A percentile compares a stretch with the other conserved stretches of the same genome.
These are phyloP conservation scores for Sialia sialis DNA, from an alignment of 2,113 vertebrate genomes.

Conservation along the genomic window DNA sequence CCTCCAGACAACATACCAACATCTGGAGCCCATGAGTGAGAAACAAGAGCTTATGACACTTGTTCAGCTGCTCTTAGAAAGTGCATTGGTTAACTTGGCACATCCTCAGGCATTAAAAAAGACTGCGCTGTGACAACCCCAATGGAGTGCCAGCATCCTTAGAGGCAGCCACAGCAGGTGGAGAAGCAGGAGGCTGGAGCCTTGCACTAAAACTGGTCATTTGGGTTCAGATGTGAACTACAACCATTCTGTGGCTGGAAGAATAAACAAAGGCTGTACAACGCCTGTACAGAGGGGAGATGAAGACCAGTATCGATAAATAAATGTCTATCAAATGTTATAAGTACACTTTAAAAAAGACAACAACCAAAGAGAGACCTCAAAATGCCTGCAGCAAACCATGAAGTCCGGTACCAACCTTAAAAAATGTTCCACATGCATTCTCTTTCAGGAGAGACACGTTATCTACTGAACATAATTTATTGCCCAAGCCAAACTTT, in stretches of 20 bases:
- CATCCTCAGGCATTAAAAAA: background rate
- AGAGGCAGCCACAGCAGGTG: background rate
- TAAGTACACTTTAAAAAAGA: background rate
- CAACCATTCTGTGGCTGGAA: background rate
- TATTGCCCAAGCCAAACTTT: background rate
- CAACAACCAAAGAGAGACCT: background rate
- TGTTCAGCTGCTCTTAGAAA: background rate
- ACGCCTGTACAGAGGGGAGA: background rate
- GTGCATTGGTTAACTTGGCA: background rate
- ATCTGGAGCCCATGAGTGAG: background rate
- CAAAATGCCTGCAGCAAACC: background rate
- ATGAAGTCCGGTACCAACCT: background rate
- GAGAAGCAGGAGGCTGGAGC: background rate
- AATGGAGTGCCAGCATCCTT: fast-evolving
- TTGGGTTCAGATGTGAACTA: background rate
- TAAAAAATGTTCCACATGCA: background rate
- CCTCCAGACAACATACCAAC: background rate
- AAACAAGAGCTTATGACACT: background rate
- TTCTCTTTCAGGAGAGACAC: background rate
- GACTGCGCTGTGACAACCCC: background rate
- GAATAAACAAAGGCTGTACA: background rate
- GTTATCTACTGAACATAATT: background rate
- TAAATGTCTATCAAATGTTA: background rate
- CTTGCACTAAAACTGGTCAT: background rate
- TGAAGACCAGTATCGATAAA: background rate